Conservation (phyloP, 2,797 vertebrate species). For the Arnoldichthys spilopterus region DNA sequence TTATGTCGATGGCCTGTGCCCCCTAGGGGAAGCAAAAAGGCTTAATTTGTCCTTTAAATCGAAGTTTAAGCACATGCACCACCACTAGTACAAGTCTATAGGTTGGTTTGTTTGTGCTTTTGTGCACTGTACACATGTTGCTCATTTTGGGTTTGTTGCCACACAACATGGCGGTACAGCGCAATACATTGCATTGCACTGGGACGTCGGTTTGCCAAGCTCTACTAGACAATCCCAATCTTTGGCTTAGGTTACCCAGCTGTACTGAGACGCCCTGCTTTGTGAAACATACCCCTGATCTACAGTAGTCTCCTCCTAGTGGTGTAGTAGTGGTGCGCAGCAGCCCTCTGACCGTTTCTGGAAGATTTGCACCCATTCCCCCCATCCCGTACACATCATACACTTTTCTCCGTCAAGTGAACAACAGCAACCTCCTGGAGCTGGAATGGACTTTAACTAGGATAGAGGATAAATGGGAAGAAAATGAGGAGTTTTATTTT, state of each 20-base stretch:
- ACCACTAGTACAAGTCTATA: too few relatives aligned
- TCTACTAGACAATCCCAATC: not conserved
- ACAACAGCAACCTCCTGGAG: slow-evolving; percentile 53
- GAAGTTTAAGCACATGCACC: too few relatives aligned
- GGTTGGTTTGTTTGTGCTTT: too few relatives aligned
- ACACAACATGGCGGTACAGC: too few relatives aligned
- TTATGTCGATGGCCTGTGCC: too few relatives aligned
- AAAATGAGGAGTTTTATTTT: slow-evolving; percentile 66
- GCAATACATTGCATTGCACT: too few relatives aligned
- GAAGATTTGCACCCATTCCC: slow-evolving; percentile 26
- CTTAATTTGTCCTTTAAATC: too few relatives aligned
- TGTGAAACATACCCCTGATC: not conserved
- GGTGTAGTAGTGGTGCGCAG: slow-evolving; percentile 46
- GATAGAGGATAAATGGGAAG: slow-evolving; percentile 39
- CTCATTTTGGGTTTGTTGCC: too few relatives aligned
- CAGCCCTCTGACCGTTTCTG: slow-evolving; percentile 45
- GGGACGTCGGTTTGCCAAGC: too few relatives aligned
- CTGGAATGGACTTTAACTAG: slow-evolving; percentile 48
- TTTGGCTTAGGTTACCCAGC: not conserved
- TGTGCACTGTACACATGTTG: too few relatives aligned
- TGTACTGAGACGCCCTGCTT: not conserved
- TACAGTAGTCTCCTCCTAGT: slow-evolving; percentile 45
- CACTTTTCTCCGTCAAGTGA: slow-evolving; percentile 45
- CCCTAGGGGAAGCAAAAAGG: too few relatives aligned
- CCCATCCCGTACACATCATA: slow-evolving; percentile 23